Conservation (phyloP, 2,113 vertebrate genomes). For the Herpailurus yagouaroundi region DNA sequence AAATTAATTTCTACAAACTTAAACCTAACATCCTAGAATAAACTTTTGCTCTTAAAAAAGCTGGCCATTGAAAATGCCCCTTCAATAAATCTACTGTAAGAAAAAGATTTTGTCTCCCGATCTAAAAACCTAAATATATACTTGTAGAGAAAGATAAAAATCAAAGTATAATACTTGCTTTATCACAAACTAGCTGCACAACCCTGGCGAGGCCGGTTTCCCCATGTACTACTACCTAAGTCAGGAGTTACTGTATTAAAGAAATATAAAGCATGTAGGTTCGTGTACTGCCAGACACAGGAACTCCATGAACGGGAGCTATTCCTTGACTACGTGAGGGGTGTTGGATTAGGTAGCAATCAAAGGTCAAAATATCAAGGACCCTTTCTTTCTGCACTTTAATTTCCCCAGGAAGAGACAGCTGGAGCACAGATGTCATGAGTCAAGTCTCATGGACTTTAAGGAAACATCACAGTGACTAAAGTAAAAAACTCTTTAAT, state of each 20-base stretch:
- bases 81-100: not conserved
- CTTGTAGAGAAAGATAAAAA: not conserved
- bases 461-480: not conserved
- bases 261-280: not conserved
- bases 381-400: not conserved
- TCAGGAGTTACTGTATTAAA: not conserved
- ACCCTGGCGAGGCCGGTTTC: not conserved
- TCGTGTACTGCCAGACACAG: not conserved
- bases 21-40: not conserved
- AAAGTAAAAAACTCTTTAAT: not conserved
- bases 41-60: not conserved
- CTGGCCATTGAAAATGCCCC: not conserved
- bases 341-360: not conserved
- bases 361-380: not conserved
- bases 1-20: conserved; percentile 28
- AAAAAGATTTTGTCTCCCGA: not conserved
- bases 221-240: not conserved
- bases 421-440: not conserved
- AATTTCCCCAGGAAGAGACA: conserved; percentile 13
- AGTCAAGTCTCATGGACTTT: not conserved
- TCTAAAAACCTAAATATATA: not conserved
- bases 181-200: not conserved
- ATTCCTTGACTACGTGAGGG: not conserved
- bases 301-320: not conserved
- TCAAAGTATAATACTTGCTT: not conserved